phyloP scores from a whole-genome alignment of 2,888 invertebrate species.

The Stenolophus ochropezus region DNA sequence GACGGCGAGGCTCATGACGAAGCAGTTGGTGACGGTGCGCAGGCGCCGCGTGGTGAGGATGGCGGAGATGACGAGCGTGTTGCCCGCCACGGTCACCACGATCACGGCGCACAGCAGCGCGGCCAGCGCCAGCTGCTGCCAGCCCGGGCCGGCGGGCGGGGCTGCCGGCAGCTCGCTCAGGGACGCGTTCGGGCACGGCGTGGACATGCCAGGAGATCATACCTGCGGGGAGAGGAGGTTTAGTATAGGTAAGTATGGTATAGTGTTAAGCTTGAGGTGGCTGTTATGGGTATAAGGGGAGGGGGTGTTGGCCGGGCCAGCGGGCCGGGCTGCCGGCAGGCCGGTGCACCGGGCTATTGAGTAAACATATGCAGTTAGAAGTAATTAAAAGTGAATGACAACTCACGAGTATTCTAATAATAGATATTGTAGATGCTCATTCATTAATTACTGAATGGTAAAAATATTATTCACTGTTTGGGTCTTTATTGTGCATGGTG shows the following conservation, averaged over 20 bases:
- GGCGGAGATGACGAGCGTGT: conserved; percentile 91
- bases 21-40: conserved; percentile 95
- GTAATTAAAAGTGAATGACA: too few relatives aligned
- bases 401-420: too few relatives aligned
- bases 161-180: not conserved
- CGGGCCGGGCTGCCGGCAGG: not conserved
- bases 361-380: too few relatives aligned
- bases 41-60: conserved; percentile 90
- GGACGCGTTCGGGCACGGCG: not conserved
- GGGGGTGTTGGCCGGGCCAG: conserved; percentile 78
- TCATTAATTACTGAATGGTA: too few relatives aligned
- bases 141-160: not conserved
- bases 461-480: too few relatives aligned
- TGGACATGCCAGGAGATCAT: not conserved
- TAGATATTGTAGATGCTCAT: too few relatives aligned
- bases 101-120: conserved; percentile 80
- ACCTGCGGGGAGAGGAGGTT: not conserved
- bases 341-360: too few relatives aligned
- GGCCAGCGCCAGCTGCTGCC: conserved; percentile 77
- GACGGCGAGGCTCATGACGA: conserved; percentile 94
- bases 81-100: conserved; percentile 87
- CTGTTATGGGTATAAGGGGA: conserved; percentile 91
- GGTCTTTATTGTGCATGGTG: too few relatives aligned
- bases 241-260: too few relatives aligned
- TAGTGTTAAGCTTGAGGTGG: conserved; percentile 82